Evolutionary conservation across 92 coral and sea anemone species (phyloP).

Genomic region (Pocillopora meandrina): DNA sequence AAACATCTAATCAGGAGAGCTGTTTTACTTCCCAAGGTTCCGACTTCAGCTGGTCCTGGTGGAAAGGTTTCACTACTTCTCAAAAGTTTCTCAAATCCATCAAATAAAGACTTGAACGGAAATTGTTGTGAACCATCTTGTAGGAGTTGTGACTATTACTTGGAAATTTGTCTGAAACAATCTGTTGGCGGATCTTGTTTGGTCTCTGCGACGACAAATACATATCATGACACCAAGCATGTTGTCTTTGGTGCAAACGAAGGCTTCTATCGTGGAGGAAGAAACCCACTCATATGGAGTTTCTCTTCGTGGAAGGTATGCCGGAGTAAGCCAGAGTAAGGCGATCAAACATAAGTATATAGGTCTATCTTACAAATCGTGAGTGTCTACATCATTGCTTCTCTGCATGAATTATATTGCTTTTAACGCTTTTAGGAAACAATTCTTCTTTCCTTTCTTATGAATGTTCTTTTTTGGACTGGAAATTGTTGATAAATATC

Average conservation of each 20-base stretch:
- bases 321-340: no score
- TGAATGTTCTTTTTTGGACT: no score
- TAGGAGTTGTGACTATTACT: conserved; percentile 64
- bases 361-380: no score
- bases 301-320: conserved; percentile 78
- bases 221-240: conserved; percentile 54
- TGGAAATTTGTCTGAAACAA: conserved; percentile 61
- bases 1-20: no score
- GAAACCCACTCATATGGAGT: conserved; percentile 62
- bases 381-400: no score
- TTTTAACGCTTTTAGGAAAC: no score
- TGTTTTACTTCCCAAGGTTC: conserved; percentile 20
- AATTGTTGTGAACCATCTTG: conserved; percentile 74
- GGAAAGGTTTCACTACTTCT: conserved; percentile 58
- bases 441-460: no score
- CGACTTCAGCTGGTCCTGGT: conserved; percentile 48
- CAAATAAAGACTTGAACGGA: conserved; percentile 54
- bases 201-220: conserved; percentile 44
- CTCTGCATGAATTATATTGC: no score
- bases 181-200: conserved; percentile 49
- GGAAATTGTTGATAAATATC: no score
- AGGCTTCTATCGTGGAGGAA: conserved; percentile 39
- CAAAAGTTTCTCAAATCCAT: conserved; percentile 72
- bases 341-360: no score
- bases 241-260: conserved; percentile 62